These are phyloP conservation scores for Pipistrellus nathusii DNA, from an alignment of 2,797 vertebrate genomes.

Conservation along the genomic window DNA sequence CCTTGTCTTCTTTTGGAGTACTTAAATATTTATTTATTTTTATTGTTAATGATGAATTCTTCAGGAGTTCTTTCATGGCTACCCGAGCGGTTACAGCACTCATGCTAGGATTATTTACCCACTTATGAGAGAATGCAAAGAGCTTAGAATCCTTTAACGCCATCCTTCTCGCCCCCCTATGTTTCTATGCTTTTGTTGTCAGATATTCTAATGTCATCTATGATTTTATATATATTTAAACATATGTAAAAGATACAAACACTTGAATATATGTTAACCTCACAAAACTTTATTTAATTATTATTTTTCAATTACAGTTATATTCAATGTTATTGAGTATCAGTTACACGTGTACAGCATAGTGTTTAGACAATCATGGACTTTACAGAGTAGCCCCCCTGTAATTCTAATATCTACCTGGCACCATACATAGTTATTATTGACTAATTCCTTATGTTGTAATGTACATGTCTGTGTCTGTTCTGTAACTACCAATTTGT, in stretches of 20 bases:
- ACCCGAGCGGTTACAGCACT: background rate
- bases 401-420: background rate
- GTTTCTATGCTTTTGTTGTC: conserved; percentile 26
- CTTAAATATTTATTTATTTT: background rate
- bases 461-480: background rate
- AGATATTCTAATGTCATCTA: background rate
- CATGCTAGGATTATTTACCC: background rate
- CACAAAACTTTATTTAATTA: background rate
- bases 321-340: background rate
- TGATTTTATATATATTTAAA: background rate
- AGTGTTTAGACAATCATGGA: background rate
- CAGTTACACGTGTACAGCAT: background rate
- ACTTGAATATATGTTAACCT: background rate
- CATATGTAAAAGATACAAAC: background rate
- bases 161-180: rapidly evolving
- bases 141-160: background rate
- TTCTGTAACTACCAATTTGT: background rate
- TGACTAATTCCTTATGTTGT: background rate
- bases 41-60: background rate
- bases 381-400: background rate
- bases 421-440: background rate
- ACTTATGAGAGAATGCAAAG: background rate
- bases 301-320: background rate
- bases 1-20: background rate
- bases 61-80: background rate